A percentile compares a stretch with the other conserved stretches of the same genome.
Conservation (phyloP, 2,888 invertebrate species). For the Acleris sparsana region DNA sequence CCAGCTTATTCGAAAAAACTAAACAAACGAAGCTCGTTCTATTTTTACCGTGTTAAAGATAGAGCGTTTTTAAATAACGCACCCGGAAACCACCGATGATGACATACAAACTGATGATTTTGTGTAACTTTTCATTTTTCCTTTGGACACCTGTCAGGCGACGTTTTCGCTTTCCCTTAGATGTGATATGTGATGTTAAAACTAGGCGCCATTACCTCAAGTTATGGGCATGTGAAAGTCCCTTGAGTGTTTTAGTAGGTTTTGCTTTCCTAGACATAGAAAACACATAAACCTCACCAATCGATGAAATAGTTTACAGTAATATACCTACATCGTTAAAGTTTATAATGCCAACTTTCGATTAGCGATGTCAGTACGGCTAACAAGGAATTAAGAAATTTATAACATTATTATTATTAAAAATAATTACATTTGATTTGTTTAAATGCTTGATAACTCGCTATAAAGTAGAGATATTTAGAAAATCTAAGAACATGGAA, state of each 20-base stretch:
- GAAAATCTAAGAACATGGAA: too few species aligned
- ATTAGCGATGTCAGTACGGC: too few species aligned
- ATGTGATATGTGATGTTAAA: conserved; percentile 30
- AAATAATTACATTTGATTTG: too few species aligned
- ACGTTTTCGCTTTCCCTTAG: conserved; percentile 28
- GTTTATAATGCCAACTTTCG: too few species aligned
- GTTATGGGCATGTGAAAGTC: conserved; percentile 31
- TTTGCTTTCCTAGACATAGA: background rate
- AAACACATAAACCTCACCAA: background rate
- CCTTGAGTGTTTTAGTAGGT: conserved; percentile 12
- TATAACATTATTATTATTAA: too few species aligned
- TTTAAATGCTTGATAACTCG: too few species aligned
- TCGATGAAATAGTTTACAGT: background rate
- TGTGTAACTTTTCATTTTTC: conserved; percentile 25
- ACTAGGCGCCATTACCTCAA: conserved; percentile 9
- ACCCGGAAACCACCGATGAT: conserved; percentile 34
- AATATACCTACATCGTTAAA: background rate
- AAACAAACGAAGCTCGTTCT: conserved; percentile 31
- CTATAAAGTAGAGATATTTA: too few species aligned
- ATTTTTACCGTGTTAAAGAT: conserved; percentile 24
- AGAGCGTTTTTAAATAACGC: conserved; percentile 26
- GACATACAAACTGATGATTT: conserved; percentile 31
- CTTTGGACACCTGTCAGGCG: conserved; percentile 19
- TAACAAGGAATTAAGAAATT: too few species aligned
- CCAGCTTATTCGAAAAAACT: conserved; percentile 23